Evolutionary conservation across 2,888 invertebrate genomes (phyloP).

Genomic region (Bedellia somnulentella): DNA sequence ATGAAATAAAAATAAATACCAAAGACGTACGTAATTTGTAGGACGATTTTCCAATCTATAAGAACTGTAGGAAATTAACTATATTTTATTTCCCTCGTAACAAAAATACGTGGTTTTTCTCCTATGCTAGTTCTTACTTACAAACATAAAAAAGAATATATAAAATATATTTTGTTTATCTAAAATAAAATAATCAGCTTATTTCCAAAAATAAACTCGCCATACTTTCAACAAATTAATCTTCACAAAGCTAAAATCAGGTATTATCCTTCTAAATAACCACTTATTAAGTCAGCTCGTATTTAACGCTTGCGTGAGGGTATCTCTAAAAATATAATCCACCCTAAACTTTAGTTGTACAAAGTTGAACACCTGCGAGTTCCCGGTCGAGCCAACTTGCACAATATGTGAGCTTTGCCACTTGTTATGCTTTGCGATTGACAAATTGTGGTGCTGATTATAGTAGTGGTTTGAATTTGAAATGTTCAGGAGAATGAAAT

Average conservation of each 20-base stretch:
- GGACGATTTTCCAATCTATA: no score
- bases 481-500: not conserved
- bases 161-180: no score
- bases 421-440: constrained; percentile 14
- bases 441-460: not conserved
- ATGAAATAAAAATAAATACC: no score
- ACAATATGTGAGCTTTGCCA: constrained; percentile 30
- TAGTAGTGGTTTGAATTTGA: not conserved
- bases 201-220: constrained; percentile 15
- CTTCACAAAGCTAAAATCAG: constrained; percentile 15
- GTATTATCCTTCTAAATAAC: constrained; percentile 37
- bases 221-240: constrained; percentile 22
- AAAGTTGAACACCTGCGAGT: constrained; percentile 38
- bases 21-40: no score
- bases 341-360: constrained; percentile 27
- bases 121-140: no score
- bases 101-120: no score
- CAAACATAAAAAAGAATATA: no score
- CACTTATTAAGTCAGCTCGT: constrained; percentile 44
- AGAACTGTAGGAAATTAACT: no score
- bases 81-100: no score
- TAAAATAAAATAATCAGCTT: constrained; percentile 5
- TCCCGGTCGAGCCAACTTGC: constrained; percentile 41
- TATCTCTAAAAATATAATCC: constrained; percentile 36
- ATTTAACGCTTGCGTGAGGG: constrained; percentile 38